phyloP scores from a whole-genome alignment of 1,140 invertebrate genomes.

The Anoplolepis gracilipes region DNA sequence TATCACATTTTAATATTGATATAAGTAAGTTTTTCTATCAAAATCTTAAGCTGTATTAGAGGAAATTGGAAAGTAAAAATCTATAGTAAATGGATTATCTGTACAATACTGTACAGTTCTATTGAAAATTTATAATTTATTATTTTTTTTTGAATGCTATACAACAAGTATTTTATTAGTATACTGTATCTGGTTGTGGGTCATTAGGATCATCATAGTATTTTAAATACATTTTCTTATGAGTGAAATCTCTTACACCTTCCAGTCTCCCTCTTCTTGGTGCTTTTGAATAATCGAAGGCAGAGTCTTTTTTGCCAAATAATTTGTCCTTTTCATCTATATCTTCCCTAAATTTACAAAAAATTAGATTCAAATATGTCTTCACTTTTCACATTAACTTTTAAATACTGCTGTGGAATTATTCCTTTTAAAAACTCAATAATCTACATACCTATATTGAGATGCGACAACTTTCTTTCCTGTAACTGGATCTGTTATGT shows the following conservation, averaged over 20 bases:
- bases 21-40: slow-evolving; percentile 35
- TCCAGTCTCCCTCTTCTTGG: slow-evolving; percentile 92
- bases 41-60: slow-evolving; percentile 8
- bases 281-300: slow-evolving; percentile 92
- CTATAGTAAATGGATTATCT: slow-evolving; percentile 5
- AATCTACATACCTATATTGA: slow-evolving; percentile 87
- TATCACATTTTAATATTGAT: slow-evolving; percentile 15
- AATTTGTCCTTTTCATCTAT: slow-evolving; percentile 89
- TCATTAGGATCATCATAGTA: slow-evolving; percentile 90
- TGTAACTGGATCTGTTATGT: slow-evolving; percentile 93
- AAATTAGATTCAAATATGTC: slow-evolving; percentile 6
- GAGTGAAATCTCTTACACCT: slow-evolving; percentile 92
- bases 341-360: slow-evolving; percentile 87
- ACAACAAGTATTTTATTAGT: slow-evolving; percentile 3
- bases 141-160: not conserved
- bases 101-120: not conserved
- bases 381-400: not conserved
- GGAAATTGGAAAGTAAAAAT: slow-evolving; percentile 50
- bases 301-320: slow-evolving; percentile 89
- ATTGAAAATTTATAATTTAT: not conserved
- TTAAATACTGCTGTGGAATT: not conserved
- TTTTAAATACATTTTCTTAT: slow-evolving; percentile 91
- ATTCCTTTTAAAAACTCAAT: not conserved
- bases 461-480: slow-evolving; percentile 91
- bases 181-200: slow-evolving; percentile 89